Evolutionary conservation across 2,888 invertebrate species (phyloP).

Genomic region (Apotomis capreana): DNA sequence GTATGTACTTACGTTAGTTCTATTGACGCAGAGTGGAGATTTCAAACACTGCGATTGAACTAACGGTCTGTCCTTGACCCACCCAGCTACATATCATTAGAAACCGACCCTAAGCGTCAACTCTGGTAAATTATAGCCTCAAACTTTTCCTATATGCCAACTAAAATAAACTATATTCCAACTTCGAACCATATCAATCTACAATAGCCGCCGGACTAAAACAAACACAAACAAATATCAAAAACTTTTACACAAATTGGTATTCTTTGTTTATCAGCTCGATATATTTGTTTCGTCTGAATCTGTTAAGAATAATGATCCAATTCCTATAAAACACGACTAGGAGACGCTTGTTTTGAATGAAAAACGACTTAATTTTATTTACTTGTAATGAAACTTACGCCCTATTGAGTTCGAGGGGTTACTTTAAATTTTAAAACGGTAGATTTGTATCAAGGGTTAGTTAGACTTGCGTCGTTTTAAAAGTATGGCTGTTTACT

Average conservation of each 20-base stretch:
- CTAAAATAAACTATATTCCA: background rate
- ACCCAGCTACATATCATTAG: no score
- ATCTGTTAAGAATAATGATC: background rate
- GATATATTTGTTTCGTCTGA: background rate
- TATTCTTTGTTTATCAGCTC: background rate
- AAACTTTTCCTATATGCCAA: constrained; percentile 11
- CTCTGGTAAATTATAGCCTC: background rate
- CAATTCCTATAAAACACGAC: background rate
- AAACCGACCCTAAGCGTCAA: background rate
- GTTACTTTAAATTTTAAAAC: background rate
- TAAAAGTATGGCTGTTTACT: background rate
- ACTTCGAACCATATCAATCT: background rate
- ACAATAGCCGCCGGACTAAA: background rate
- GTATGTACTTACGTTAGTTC: no score
- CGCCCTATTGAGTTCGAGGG: background rate
- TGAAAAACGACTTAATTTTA: background rate
- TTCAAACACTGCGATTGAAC: no score
- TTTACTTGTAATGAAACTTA: background rate
- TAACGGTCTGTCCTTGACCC: no score
- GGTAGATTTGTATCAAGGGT: background rate
- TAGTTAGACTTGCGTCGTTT: background rate
- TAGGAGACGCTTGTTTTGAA: background rate
- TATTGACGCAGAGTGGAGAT: no score
- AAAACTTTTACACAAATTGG: background rate
- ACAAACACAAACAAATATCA: constrained; percentile 11